phyloP scores from a whole-genome alignment of 2,113 vertebrate genomes.

The Tor tambroides region DNA sequence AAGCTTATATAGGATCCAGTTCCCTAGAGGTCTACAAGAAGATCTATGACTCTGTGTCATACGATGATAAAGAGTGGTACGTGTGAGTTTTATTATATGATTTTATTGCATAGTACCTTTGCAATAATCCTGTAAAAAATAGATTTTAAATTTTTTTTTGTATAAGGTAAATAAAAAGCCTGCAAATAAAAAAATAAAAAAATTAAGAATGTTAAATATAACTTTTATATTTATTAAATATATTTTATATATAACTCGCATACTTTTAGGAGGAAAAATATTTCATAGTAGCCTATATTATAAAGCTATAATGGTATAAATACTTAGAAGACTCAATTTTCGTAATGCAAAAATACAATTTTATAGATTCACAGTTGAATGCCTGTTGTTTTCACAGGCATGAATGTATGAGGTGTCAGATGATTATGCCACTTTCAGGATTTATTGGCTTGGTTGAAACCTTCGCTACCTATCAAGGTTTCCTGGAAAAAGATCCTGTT shows the following conservation, averaged over 20 bases:
- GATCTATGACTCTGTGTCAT: slow-evolving; percentile 74
- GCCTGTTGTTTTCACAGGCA: slow-evolving; percentile 55
- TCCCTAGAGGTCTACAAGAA: slow-evolving; percentile 60
- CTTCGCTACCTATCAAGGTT: slow-evolving; percentile 69
- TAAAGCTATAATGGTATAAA: background rate
- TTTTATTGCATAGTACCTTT: no score
- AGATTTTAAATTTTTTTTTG: no score
- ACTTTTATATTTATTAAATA: no score
- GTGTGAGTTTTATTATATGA: slow-evolving; percentile 13
- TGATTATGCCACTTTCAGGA: slow-evolving; percentile 53
- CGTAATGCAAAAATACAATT: background rate
- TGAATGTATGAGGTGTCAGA: slow-evolving; percentile 28
- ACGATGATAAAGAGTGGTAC: slow-evolving; percentile 81
- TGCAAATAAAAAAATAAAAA: no score
- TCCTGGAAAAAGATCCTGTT: slow-evolving; percentile 63
- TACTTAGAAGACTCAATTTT: no score
- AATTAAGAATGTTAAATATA: no score
- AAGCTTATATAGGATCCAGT: slow-evolving; percentile 51
- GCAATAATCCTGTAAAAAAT: no score
- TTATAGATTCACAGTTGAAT: background rate
- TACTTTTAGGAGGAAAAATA: no score
- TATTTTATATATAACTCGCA: no score
- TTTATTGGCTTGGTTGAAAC: slow-evolving; percentile 76
- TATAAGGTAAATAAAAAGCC: no score
- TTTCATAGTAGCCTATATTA: no score